Evolutionary conservation across 2,888 invertebrate species (phyloP), one percentile per base, ranked within the genome.

Genomic region (Phorcus lineatus): DNA sequence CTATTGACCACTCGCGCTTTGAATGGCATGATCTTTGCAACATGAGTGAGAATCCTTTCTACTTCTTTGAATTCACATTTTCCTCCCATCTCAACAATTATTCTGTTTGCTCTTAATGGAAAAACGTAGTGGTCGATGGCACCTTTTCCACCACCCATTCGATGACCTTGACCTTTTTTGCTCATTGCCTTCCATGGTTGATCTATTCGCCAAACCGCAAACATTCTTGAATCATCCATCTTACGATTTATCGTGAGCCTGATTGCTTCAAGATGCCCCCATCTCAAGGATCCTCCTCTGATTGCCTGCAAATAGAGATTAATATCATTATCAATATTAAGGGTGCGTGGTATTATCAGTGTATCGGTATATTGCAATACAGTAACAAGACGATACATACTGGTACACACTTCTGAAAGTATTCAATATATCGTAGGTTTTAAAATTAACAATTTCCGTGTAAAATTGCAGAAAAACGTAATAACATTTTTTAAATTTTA

Each of bases 71-170:
- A 98, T 93, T 98, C 97, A 90, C 97, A 96, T 91, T 95, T 95
- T 53, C 99, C 99, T 36, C 96, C 99, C 74, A 99, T 93, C 95
- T 99, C 99, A 0, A 99, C 84, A 82, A 99, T 97, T 28, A 99
- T 95, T 88, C 99, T 95, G 67, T 97, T 97, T 47, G 96, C 95
- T 94, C 96, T 97, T 2, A 99, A 93, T 0, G 99, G 99, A 0
- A 98, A 97, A 0, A 96, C 97, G 92, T 98, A 99, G 93, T 98
- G 97, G 91, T 98, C 96, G 81, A 99, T 98, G 0, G 96, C 94
- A 9, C 97, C 98, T 94, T 99, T 99, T 17, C 99, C 99, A 85
- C 98, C 98, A 11, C 99, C 99, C 97, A 98, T 97, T 88, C 97
- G 94, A 86, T 96, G 96, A 0, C 99, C 99, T 92, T 96, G 96